Percentiles rank a stretch among this genome's conserved stretches.
These are phyloP conservation scores for Cephalopholis sonnerati DNA, from an alignment of 2,113 vertebrate species.

Conservation along the genomic window DNA sequence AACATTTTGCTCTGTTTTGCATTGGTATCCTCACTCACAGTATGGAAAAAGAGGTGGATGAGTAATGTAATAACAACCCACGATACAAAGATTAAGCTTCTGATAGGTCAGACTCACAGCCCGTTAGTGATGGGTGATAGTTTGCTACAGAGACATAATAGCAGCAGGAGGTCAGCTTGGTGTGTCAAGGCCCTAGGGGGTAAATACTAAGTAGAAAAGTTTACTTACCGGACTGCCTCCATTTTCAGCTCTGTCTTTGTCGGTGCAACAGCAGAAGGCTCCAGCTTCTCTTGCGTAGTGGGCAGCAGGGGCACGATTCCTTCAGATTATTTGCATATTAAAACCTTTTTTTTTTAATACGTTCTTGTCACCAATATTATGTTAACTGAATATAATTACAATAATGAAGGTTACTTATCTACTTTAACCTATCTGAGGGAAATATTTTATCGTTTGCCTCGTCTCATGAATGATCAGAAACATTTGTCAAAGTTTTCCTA, in stretches of 20 bases:
- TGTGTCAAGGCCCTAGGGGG: not conserved
- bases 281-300: conserved; percentile 5
- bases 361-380: not conserved
- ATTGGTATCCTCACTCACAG: no score
- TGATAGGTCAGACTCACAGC: not conserved
- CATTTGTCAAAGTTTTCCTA: conserved; percentile 17
- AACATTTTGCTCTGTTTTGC: not conserved
- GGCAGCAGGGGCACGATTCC: not conserved
- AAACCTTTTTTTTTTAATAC: not conserved
- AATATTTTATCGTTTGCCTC: not conserved
- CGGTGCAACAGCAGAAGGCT: conserved; percentile 17
- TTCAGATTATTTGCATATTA: conserved; percentile 36
- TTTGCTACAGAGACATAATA: not conserved
- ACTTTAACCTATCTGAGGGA: not conserved
- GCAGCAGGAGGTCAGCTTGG: not conserved
- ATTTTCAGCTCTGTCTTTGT: conserved; percentile 67
- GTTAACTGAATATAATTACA: not conserved
- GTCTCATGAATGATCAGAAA: not conserved
- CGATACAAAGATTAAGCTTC: not conserved
- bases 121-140: not conserved
- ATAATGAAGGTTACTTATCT: not conserved
- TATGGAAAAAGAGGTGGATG: not conserved
- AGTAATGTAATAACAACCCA: no score
- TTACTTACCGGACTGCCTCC: conserved; percentile 71
- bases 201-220: not conserved